Evolutionary conservation across 2,888 invertebrate genomes (phyloP).

Genomic region (Clistopyga incitator): DNA sequence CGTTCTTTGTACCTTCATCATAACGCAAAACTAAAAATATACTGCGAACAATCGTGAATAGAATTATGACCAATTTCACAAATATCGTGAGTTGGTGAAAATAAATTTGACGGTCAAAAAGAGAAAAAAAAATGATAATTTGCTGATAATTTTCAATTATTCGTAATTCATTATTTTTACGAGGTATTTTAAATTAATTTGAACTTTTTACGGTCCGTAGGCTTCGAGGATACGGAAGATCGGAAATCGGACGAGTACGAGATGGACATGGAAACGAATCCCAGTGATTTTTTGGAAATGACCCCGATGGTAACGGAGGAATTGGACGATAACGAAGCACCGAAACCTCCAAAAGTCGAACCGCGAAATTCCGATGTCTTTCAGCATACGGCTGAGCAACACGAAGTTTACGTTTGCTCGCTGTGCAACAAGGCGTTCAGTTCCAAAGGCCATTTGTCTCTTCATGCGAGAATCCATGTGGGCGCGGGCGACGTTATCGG

Average conservation of each 20-base stretch:
- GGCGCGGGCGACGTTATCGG: constrained; percentile 83
- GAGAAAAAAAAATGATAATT: not conserved
- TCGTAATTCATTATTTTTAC: no score
- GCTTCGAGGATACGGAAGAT: constrained; percentile 78
- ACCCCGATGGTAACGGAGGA: constrained; percentile 79
- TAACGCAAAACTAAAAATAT: not conserved
- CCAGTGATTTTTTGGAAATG: constrained; percentile 82
- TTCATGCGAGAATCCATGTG: constrained; percentile 84
- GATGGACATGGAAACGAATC: constrained; percentile 84
- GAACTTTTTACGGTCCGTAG: constrained; percentile 50
- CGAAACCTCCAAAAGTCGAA: constrained; percentile 18
- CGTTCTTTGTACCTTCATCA: not conserved
- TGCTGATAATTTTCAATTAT: no score
- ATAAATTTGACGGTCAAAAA: not conserved
- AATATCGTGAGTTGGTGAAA: no score
- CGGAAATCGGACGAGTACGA: constrained; percentile 82
- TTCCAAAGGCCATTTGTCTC: constrained; percentile 84
- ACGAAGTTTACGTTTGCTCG: constrained; percentile 83
- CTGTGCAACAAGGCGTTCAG: constrained; percentile 84
- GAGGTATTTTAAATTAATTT: constrained; percentile 34
- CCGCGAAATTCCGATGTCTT: constrained; percentile 62
- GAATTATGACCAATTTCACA: no score
- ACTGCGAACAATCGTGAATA: no score
- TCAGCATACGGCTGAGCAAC: constrained; percentile 79
- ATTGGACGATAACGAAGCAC: constrained; percentile 61